Evolutionary conservation across 2,888 invertebrate genomes (phyloP).

Genomic region (Drosophila macrospina): DNA sequence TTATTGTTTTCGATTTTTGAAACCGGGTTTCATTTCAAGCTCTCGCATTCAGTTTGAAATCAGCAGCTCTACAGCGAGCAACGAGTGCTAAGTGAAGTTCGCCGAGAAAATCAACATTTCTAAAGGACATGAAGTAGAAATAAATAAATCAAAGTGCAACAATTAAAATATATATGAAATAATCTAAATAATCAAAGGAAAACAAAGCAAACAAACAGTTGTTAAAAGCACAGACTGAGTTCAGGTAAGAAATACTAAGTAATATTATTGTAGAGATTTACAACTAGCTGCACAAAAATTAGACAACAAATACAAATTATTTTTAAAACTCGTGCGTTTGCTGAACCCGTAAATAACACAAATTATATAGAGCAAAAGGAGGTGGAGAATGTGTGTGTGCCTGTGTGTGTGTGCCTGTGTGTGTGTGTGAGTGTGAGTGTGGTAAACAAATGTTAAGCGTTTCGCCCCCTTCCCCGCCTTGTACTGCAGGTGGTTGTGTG

Average conservation of each 20-base stretch:
- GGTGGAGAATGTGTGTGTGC: not conserved
- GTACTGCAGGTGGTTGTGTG: not conserved
- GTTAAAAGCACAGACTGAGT: not conserved
- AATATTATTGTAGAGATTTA: not conserved
- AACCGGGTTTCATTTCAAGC: slow-evolving; percentile 7
- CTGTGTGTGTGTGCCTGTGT: not conserved
- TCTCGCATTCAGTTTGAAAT: slow-evolving; percentile 26
- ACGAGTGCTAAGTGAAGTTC: slow-evolving; percentile 43
- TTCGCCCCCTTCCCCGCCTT: not conserved
- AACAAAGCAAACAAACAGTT: too few relatives aligned
- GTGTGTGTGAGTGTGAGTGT: not conserved
- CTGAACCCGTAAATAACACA: not conserved
- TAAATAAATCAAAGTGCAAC: not conserved
- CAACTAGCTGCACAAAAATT: too few relatives aligned
- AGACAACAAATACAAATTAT: not conserved
- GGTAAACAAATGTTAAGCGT: not conserved
- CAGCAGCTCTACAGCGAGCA: slow-evolving; percentile 36
- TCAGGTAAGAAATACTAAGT: slow-evolving; percentile 7
- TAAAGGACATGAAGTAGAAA: not conserved
- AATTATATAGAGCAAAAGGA: slow-evolving; percentile 6
- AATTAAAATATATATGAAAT: not conserved
- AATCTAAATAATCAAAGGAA: not conserved
- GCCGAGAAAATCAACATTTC: not conserved
- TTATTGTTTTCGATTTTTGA: slow-evolving; percentile 8
- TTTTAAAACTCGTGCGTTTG: slow-evolving; percentile 1